phyloP scores from a whole-genome alignment of 2,113 vertebrate genomes.

The Pterocles burchelli region DNA sequence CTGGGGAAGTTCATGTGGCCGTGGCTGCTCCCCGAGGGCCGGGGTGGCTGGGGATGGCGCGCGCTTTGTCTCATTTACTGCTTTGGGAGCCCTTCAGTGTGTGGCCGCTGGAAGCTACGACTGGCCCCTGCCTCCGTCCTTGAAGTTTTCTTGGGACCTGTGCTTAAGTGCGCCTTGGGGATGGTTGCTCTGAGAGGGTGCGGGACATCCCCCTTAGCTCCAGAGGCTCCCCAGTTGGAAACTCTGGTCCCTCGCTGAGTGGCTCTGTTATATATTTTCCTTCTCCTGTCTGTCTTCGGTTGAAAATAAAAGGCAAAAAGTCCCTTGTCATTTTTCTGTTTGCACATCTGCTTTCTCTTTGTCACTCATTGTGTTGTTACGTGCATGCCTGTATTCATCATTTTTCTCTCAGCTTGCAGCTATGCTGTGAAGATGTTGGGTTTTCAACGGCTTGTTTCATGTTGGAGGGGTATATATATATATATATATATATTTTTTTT shows the following conservation, averaged over 20 bases:
- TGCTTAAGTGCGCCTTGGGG: neutral
- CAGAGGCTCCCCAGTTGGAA: neutral
- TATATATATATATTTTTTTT: neutral
- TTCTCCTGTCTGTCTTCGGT: neutral
- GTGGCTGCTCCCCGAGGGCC: fast-evolving
- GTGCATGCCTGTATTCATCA: neutral
- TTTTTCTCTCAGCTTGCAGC: neutral
- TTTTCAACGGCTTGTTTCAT: neutral
- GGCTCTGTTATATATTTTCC: neutral
- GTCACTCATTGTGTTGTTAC: neutral
- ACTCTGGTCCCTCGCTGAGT: neutral
- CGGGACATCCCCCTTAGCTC: neutral
- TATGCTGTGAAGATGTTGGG: neutral
- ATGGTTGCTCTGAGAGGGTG: neutral
- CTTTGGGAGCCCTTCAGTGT: neutral
- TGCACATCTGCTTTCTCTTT: neutral
- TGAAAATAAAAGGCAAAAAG: neutral
- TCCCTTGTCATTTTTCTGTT: neutral
- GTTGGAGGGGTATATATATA: neutral
- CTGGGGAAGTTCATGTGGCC: too few species aligned
- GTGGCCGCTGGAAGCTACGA: neutral
- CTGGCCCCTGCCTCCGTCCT: neutral
- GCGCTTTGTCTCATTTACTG: neutral
- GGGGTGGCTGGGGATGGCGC: neutral
- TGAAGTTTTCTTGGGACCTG: conserved; percentile 37